A percentile compares a stretch with the other conserved stretches of the same genome.
These are phyloP conservation scores for Prinia subflava DNA, from an alignment of 2,113 vertebrate species.

Conservation along the genomic window DNA sequence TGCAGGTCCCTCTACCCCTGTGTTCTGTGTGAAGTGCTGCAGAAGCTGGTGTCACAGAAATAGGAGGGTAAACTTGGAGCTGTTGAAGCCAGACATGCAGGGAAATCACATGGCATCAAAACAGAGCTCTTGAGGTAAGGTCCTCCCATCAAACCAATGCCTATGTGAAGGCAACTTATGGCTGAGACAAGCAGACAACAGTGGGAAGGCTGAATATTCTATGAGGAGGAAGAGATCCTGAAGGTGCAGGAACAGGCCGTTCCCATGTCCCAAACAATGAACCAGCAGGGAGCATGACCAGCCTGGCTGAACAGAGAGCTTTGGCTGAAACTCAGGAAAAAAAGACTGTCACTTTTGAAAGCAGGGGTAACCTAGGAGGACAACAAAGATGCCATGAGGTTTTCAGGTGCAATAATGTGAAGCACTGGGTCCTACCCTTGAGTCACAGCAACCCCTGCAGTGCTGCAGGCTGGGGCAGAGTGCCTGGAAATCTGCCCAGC, in stretches of 20 bases:
- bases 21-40: not conserved
- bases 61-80: not conserved
- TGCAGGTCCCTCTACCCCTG: not conserved
- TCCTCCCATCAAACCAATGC: not conserved
- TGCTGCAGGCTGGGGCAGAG: not conserved
- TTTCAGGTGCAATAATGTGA: no score
- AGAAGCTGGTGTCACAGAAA: not conserved
- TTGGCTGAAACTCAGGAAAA: not conserved
- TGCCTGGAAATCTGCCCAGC: not conserved
- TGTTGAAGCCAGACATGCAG: not conserved
- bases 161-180: accelerated
- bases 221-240: not conserved
- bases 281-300: accelerated
- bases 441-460: not conserved
- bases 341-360: not conserved
- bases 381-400: not conserved
- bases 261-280: not conserved
- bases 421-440: not conserved
- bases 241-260: not conserved
- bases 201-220: not conserved
- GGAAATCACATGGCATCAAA: not conserved
- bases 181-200: not conserved
- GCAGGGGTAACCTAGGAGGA: not conserved
- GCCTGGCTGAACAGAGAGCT: not conserved
- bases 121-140: not conserved